Conservation (phyloP, 2,113 vertebrate genomes). For the Syngnathoides biaculeatus region DNA sequence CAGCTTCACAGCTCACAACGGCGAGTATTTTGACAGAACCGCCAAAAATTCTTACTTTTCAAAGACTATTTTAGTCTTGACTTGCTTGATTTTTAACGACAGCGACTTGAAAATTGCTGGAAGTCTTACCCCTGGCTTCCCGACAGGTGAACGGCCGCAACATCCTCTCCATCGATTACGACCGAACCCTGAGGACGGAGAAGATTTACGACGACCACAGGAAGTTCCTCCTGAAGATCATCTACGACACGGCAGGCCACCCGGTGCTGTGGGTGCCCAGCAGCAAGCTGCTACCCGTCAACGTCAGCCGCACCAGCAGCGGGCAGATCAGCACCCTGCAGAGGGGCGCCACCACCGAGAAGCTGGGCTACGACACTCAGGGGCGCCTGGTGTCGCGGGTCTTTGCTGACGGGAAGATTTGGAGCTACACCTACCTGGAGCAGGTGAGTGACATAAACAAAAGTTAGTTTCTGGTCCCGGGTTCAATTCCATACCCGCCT, state of each 20-base stretch:
- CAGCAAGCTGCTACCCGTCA: constrained; percentile 95
- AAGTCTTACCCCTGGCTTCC: neutral
- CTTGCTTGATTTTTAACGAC: no score
- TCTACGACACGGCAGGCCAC: constrained; percentile 89
- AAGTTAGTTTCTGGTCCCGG: no score
- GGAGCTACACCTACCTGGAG: constrained; percentile 97
- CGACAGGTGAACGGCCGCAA: constrained; percentile 95
- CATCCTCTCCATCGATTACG: constrained; percentile 97
- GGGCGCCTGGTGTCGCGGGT: constrained; percentile 88
- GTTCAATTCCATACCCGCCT: no score
- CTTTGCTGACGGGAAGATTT: constrained; percentile 96
- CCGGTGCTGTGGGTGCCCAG: constrained; percentile 95
- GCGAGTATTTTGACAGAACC: no score
- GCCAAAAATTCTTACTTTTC: no score
- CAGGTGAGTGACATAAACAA: constrained; percentile 77
- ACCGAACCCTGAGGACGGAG: constrained; percentile 93
- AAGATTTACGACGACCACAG: constrained; percentile 99
- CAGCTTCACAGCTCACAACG: no score
- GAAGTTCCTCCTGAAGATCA: constrained; percentile 95
- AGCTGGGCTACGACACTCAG: constrained; percentile 88
- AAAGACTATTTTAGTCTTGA: no score
- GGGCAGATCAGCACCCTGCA: constrained; percentile 94
- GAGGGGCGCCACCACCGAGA: constrained; percentile 87
- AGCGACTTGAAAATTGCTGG: no score
- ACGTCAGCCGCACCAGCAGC: constrained; percentile 88